phyloP scores from a whole-genome alignment of 1,140 invertebrate genomes.

The Tetragonula clypearis region DNA sequence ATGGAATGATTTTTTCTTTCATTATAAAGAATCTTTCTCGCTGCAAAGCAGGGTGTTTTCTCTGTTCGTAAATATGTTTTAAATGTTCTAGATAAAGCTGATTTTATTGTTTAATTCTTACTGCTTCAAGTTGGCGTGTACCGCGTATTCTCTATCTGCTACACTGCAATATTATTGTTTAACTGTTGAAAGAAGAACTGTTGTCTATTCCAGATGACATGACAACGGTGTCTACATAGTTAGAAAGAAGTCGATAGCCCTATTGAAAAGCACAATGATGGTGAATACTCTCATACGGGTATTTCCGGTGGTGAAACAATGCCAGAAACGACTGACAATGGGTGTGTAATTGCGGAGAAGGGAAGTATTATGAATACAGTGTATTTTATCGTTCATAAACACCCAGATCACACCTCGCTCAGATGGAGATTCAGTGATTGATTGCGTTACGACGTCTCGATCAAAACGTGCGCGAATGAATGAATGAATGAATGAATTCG shows the following conservation, averaged over 20 bases:
- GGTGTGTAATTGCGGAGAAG: no score
- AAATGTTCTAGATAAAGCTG: no score
- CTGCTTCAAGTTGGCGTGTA: neutral
- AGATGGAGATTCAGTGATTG: neutral
- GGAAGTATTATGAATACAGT: neutral
- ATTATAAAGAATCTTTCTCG: no score
- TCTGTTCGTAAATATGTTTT: no score
- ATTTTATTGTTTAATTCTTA: neutral
- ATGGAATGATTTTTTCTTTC: no score
- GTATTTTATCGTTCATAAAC: neutral
- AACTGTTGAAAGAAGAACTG: neutral
- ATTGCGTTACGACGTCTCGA: neutral
- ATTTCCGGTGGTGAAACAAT: neutral
- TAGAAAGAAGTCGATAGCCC: neutral
- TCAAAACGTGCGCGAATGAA: neutral
- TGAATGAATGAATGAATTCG: neutral
- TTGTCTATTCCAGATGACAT: neutral
- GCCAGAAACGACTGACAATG: neutral
- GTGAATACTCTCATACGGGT: neutral
- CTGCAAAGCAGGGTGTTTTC: no score
- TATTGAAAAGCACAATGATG: neutral
- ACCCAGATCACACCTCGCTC: neutral
- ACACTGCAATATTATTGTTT: neutral
- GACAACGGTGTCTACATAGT: neutral
- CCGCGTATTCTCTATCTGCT: neutral